Conservation (phyloP, 2,797 vertebrate genomes). For the Apogon hyalosoma region DNA sequence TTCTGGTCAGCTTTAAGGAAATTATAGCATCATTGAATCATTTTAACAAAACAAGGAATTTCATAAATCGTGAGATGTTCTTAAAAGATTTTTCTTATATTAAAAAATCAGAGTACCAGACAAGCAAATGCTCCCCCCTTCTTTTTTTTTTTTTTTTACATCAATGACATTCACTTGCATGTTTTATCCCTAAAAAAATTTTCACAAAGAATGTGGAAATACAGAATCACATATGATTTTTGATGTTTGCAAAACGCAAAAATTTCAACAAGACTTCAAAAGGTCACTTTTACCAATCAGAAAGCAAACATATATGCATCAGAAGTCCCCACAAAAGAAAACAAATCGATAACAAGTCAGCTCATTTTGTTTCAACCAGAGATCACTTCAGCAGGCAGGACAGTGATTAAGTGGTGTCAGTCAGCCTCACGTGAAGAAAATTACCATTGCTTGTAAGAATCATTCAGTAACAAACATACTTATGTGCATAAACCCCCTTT, state of each 20-base stretch:
- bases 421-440: background rate
- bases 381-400: background rate
- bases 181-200: background rate
- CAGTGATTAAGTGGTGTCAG: conserved; percentile 11
- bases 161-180: background rate
- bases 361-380: conserved; percentile 13
- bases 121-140: background rate
- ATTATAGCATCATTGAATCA: background rate
- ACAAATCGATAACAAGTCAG: conserved; percentile 21
- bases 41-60: conserved; percentile 12
- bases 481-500: conserved; percentile 8
- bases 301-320: conserved; percentile 43
- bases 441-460: background rate
- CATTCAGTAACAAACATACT: conserved; percentile 11
- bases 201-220: conserved; percentile 50
- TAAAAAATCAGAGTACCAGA: background rate
- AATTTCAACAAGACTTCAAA: conserved; percentile 47
- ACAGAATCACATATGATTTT: conserved; percentile 14
- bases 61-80: background rate
- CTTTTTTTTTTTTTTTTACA: background rate
- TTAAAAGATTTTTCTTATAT: background rate
- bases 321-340: background rate
- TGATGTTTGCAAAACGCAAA: conserved; percentile 29
- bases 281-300: conserved; percentile 42
- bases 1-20: conserved; percentile 45